Conservation (phyloP, 2,113 vertebrate genomes). For the Todiramphus saurophagus region DNA sequence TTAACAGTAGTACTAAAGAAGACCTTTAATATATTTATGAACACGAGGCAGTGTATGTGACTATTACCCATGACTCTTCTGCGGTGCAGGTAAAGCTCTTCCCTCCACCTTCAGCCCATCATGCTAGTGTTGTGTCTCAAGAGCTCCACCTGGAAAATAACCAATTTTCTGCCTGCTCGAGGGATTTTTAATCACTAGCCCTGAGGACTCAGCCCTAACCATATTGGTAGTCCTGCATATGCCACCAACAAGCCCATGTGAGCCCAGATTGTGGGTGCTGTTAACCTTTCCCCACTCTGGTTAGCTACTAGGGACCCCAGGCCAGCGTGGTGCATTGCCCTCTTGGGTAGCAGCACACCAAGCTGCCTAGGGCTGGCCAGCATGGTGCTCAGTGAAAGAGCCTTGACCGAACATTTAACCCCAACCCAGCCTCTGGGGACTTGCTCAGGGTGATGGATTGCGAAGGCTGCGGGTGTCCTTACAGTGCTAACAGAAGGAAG, state of each 20-base stretch:
- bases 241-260: background rate
- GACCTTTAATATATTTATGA: background rate
- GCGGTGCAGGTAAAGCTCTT: background rate
- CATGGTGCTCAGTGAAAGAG: background rate
- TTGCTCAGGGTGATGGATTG: background rate
- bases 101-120: background rate
- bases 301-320: background rate
- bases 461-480: background rate
- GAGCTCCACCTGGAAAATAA: background rate
- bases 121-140: background rate
- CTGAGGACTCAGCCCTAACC: background rate
- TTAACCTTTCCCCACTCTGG: background rate
- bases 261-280: background rate
- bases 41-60: background rate
- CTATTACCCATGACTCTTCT: background rate
- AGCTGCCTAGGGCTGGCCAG: background rate
- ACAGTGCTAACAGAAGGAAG: background rate
- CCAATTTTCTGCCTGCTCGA: background rate
- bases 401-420: background rate
- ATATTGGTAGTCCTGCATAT: background rate
- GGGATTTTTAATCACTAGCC: background rate
- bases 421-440: background rate
- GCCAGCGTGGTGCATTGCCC: accelerated
- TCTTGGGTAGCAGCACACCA: accelerated
- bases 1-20: background rate